These are phyloP conservation scores for Petrocephalus schoutedeni DNA, from an alignment of 2,797 vertebrate genomes.

Conservation along the genomic window DNA sequence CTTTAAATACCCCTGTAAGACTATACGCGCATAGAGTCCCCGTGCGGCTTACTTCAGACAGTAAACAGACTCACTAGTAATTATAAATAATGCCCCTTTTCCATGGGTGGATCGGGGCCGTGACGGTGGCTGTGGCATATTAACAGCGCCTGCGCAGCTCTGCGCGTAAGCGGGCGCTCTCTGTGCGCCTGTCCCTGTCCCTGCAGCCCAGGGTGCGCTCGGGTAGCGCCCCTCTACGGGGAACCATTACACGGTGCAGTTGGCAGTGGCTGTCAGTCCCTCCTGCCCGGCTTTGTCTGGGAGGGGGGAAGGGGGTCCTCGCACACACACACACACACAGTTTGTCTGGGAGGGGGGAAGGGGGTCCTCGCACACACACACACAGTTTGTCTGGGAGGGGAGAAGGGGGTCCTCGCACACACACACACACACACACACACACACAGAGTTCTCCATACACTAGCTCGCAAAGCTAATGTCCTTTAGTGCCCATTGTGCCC, in stretches of 20 bases:
- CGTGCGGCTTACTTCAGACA: not conserved
- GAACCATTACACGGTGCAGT: not conserved
- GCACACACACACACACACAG: not conserved
- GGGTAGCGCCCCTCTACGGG: not conserved
- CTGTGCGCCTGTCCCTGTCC: not conserved
- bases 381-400: not conserved
- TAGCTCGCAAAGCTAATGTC: not conserved
- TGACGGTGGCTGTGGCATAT: not conserved
- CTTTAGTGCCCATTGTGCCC: not conserved
- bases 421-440: not conserved
- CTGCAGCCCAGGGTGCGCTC: not conserved
- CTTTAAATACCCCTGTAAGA: not conserved
- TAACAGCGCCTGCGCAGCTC: not conserved
- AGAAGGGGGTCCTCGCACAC: not conserved
- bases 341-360: not conserved
- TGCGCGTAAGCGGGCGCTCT: not conserved
- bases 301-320: not conserved
- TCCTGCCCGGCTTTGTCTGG: not conserved
- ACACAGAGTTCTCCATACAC: not conserved
- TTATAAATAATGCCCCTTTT: not conserved
- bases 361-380: not conserved
- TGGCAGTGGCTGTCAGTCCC: not conserved
- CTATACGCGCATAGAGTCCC: not conserved
- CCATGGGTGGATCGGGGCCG: not conserved
- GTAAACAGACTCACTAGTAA: not conserved